Conservation (phyloP, 2,888 invertebrate genomes). For the Orthosia gracilis region DNA sequence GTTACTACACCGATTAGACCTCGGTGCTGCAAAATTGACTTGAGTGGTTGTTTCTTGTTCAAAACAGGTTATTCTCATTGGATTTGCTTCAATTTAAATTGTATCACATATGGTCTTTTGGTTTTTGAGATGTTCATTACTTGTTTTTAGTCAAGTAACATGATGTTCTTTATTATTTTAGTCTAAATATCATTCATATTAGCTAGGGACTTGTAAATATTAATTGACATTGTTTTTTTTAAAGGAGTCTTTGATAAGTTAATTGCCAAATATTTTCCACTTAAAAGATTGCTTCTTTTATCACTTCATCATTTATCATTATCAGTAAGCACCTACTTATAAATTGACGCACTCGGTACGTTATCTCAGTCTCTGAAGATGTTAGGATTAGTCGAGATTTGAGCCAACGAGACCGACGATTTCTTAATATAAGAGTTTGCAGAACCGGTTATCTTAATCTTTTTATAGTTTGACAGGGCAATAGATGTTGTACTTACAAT, state of each 20-base stretch:
- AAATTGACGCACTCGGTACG: slow-evolving; percentile 57
- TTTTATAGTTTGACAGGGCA: slow-evolving; percentile 44
- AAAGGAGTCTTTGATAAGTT: not conserved
- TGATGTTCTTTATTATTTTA: not conserved
- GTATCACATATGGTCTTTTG: not conserved
- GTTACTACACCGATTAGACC: slow-evolving; percentile 16
- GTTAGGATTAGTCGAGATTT: slow-evolving; percentile 80
- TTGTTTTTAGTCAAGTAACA: not conserved
- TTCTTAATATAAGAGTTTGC: slow-evolving; percentile 65
- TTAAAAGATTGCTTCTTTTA: slow-evolving; percentile 39
- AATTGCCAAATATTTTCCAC: slow-evolving; percentile 38
- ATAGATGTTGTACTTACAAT: slow-evolving; percentile 22
- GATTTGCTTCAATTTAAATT: slow-evolving; percentile 23
- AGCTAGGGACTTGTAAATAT: not conserved
- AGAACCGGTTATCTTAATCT: slow-evolving; percentile 63
- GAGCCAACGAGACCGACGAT: slow-evolving; percentile 60
- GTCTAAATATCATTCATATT: not conserved
- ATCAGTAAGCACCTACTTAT: slow-evolving; percentile 61
- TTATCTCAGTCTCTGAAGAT: slow-evolving; percentile 73
- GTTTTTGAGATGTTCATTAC: slow-evolving; percentile 7
- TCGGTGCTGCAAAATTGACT: slow-evolving; percentile 11
- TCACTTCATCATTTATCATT: slow-evolving; percentile 49
- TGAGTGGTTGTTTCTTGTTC: slow-evolving; percentile 21
- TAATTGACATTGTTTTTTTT: not conserved
- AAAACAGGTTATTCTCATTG: slow-evolving; percentile 39